A percentile compares a stretch with the other conserved stretches of the same genome.
Evolutionary conservation across 2,888 invertebrate species (phyloP).

Genomic region (Tiliacea citrago): DNA sequence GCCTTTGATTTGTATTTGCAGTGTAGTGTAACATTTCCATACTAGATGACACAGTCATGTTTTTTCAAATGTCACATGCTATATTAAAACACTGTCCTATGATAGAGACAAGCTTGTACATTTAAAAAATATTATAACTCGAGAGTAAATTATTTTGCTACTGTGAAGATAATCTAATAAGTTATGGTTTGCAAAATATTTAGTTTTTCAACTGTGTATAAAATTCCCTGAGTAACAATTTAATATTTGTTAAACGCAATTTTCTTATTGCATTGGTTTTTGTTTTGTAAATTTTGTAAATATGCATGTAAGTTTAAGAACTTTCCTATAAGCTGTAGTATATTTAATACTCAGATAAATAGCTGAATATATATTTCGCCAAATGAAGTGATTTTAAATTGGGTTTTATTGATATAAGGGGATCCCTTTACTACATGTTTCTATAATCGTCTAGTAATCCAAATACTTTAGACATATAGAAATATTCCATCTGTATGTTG

Average conservation of each 20-base stretch:
- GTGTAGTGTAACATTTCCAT: constrained; percentile 39
- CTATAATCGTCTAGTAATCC: constrained; percentile 49
- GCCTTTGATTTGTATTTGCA: constrained; percentile 72
- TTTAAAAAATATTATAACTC: constrained; percentile 33
- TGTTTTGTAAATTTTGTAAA: constrained; percentile 86
- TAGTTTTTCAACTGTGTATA: constrained; percentile 51
- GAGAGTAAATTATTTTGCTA: constrained; percentile 48
- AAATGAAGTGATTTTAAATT: constrained; percentile 66
- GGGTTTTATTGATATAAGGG: constrained; percentile 60
- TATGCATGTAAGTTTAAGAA: constrained; percentile 80
- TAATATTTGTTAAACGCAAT: constrained; percentile 49
- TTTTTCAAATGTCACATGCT: constrained; percentile 48
- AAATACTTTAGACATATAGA: constrained; percentile 46
- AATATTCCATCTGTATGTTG: constrained; percentile 44
- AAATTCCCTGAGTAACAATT: constrained; percentile 54
- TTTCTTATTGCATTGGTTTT: constrained; percentile 56
- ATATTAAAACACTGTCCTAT: neutral
- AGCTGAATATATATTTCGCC: constrained; percentile 67
- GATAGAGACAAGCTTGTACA: constrained; percentile 24
- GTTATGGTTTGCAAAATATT: constrained; percentile 44
- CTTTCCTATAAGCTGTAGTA: constrained; percentile 73
- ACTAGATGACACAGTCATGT: constrained; percentile 40
- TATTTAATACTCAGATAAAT: constrained; percentile 64
- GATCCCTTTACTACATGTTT: constrained; percentile 53
- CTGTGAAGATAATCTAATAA: constrained; percentile 34